Percentiles rank a stretch among this genome's conserved stretches.
These are phyloP conservation scores for Copsychus sechellarum DNA, from an alignment of 2,113 vertebrate species.

Conservation along the genomic window DNA sequence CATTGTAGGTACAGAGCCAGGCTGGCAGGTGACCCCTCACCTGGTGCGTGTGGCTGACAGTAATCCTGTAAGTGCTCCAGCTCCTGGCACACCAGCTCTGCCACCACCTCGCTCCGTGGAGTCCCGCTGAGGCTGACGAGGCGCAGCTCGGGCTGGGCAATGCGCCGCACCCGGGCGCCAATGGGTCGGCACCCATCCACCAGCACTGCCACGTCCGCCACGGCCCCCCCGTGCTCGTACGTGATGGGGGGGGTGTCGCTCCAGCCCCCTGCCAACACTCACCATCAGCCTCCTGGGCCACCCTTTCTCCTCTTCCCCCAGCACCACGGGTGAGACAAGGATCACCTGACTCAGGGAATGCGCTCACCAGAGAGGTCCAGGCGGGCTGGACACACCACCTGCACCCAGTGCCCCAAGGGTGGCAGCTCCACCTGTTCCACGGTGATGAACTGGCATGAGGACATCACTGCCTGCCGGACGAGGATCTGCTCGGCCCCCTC, in stretches of 20 bases:
- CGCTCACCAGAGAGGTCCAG: conserved; percentile 88
- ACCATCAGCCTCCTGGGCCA: not conserved
- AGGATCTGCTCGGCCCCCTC: conserved; percentile 93
- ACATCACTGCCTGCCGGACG: conserved; percentile 89
- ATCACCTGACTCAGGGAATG: not conserved
- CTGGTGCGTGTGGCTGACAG: conserved; percentile 91
- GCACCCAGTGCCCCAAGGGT: conserved; percentile 83
- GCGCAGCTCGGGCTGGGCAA: conserved; percentile 75
- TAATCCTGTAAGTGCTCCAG: conserved; percentile 85
- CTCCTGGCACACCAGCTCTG: conserved; percentile 74
- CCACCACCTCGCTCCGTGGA: conserved; percentile 35
- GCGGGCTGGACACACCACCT: conserved; percentile 85
- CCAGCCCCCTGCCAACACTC: conserved; percentile 83
- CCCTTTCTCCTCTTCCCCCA: too few species aligned
- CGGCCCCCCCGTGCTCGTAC: conserved; percentile 90
- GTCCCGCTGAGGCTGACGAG: conserved; percentile 72
- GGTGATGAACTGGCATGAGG: conserved; percentile 81
- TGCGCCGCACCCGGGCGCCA: conserved; percentile 82
- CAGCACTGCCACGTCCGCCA: conserved; percentile 85
- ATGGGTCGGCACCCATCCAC: conserved; percentile 87
- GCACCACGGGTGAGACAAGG: accelerated
- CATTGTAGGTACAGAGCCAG: accelerated
- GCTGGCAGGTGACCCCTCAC: conserved; percentile 42
- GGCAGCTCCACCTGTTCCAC: conserved; percentile 66
- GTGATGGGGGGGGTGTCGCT: conserved; percentile 94